Conservation (phyloP, 30 jellyfish, hydroid and myxozoan species). For the Catostylus mosaicus region DNA sequence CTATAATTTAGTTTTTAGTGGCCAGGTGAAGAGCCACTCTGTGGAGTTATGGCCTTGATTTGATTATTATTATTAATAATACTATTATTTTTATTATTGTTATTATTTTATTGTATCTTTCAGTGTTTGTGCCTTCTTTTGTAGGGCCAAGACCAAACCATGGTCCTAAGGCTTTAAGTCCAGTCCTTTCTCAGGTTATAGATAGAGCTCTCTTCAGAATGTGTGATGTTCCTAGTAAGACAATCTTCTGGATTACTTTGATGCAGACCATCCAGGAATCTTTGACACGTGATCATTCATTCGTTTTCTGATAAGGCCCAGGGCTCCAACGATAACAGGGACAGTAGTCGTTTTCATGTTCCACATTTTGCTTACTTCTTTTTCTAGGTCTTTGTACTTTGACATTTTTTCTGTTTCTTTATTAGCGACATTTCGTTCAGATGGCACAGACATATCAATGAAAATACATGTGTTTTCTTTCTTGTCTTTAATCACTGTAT, state of each 20-base stretch:
- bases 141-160: no score
- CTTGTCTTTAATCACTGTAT: no score
- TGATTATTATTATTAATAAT: slow-evolving; percentile 27
- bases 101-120: no score
- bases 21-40: slow-evolving; percentile 63
- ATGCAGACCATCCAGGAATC: slow-evolving; percentile 17
- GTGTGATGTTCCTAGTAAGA: neutral
- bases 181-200: slow-evolving; percentile 5
- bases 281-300: slow-evolving; percentile 20
- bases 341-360: slow-evolving; percentile 8
- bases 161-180: slow-evolving; percentile 1
- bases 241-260: slow-evolving; percentile 21
- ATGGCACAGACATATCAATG: slow-evolving; percentile 27
- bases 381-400: slow-evolving; percentile 7
- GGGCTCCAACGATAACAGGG: slow-evolving; percentile 34
- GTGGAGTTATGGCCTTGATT: slow-evolving; percentile 59
- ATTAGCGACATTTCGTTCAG: slow-evolving; percentile 1
- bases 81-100: no score
- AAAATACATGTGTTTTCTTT: slow-evolving; percentile 3
- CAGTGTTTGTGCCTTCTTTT: no score
- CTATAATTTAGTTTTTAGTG: no score
- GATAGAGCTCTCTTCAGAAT: neutral
- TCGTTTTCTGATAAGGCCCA: slow-evolving; percentile 13
- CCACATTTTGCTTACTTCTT: no score
- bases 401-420: slow-evolving; percentile 21